Percentiles rank a stretch among this genome's conserved stretches.
These are phyloP conservation scores for Phaetusa simplex DNA, from an alignment of 2,113 vertebrate genomes.

Conservation along the genomic window DNA sequence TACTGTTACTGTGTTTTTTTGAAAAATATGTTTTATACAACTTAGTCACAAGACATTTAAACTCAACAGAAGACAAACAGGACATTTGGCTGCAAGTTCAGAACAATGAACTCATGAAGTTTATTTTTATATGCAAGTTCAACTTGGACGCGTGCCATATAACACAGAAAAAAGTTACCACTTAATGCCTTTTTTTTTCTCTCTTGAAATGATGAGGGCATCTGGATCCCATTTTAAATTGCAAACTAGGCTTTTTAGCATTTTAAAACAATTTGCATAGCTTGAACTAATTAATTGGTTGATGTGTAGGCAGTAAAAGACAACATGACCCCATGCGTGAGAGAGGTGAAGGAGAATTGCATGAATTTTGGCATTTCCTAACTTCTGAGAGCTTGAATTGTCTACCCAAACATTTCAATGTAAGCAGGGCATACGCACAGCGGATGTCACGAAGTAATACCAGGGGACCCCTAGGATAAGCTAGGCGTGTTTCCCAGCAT, in stretches of 20 bases:
- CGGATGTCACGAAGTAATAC: background rate
- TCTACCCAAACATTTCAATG: background rate
- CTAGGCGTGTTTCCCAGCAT: background rate
- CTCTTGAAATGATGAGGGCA: slow-evolving; percentile 42
- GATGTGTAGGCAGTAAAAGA: slow-evolving; percentile 40
- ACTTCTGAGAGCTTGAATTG: background rate
- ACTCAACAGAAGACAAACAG: slow-evolving; percentile 41
- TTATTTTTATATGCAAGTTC: slow-evolving; percentile 68
- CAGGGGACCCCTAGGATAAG: background rate
- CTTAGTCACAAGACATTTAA: slow-evolving; percentile 65
- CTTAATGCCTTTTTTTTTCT: slow-evolving; percentile 32
- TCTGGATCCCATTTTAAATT: slow-evolving; percentile 51
- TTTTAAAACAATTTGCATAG: slow-evolving; percentile 53
- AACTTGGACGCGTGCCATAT: slow-evolving; percentile 30
- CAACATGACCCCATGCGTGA: slow-evolving; percentile 42
- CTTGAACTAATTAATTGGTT: slow-evolving; percentile 65
- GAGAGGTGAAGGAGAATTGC: slow-evolving; percentile 6
- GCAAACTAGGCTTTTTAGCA: slow-evolving; percentile 45
- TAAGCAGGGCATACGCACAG: background rate
- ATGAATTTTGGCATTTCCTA: slow-evolving; percentile 11
- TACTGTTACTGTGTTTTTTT: slow-evolving; percentile 44
- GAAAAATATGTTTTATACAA: slow-evolving; percentile 37
- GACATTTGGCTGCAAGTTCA: slow-evolving; percentile 57
- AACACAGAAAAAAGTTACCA: slow-evolving; percentile 48
- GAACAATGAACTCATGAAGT: slow-evolving; percentile 67